Base-by-base conservation (phyloP, 2,113 vertebrate genomes). In the Arenaria interpres region DNA sequence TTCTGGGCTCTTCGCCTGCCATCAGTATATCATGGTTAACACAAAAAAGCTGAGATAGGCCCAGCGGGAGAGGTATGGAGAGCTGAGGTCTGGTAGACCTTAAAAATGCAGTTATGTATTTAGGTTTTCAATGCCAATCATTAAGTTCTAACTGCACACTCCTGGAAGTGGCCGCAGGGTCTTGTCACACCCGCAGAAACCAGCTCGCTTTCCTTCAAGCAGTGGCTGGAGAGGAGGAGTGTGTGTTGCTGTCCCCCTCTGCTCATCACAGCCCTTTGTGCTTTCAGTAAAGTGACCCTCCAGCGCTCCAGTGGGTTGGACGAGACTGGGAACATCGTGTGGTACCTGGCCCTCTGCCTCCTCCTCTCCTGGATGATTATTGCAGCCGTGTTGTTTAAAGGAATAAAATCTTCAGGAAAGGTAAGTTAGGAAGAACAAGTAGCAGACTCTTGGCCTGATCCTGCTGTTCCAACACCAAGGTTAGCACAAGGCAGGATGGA, bases 341-440 rank as follows among this genome's bases (percentile, higher is more conserved):
- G 99, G 99, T 99, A 99, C 89, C 95, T 99, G 97, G 99, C 99
- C 4, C 99, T 99, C 62, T 99, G 99, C 95, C 99, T 99, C 56
- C 98, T 99, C 82, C 97, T 99, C 32, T 96, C 98, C 63, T 99
- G 99, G 98, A 88, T 99, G 0, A 91, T 99, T 33, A 98, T 99
- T 41, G 98, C 94, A 76, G 98, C 97, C 24, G 98, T 98, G 0
- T 94, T 99, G 41, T 98, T 98, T 93, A 99, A 98, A 98, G 99
- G 99, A 91, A 99, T 99, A 95, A 99, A 99, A 93, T 99, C 99
- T 64, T 99, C 99, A 35, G 99, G 99, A 66, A 99, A 99, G 98
- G 99, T 99, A 97, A 96, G 97, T 78, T 50, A 39, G 23, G 53
- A 79, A 69, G 48, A 68, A 35, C 62, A 57, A 25, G 14, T 9